Evolutionary conservation across 1,140 invertebrate genomes (phyloP).

Genomic region (Ruditapes philippinarum): DNA sequence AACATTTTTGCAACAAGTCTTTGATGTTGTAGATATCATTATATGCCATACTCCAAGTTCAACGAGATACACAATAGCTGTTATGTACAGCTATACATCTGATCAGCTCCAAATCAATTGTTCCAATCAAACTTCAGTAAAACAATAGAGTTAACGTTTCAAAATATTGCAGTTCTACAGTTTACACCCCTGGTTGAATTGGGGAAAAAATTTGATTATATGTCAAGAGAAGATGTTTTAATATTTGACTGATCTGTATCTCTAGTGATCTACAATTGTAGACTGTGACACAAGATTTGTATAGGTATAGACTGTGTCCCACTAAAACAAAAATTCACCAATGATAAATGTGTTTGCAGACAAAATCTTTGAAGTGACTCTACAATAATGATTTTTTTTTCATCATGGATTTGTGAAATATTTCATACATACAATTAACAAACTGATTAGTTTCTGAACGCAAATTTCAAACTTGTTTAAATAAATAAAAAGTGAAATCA

Average conservation of each 20-base stretch:
- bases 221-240: constrained; percentile 20
- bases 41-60: neutral
- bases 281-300: no score
- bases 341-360: no score
- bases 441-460: no score
- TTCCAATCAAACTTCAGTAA: neutral
- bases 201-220: constrained; percentile 1
- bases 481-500: no score
- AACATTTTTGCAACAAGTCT: no score
- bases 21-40: constrained; percentile 1
- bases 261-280: no score
- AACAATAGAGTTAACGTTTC: neutral
- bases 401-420: no score
- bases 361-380: no score
- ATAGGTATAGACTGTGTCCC: neutral
- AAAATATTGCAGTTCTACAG: neutral
- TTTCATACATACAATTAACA: no score
- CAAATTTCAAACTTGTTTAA: no score
- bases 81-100: neutral
- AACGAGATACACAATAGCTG: neutral
- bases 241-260: constrained; percentile 21
- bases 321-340: no score
- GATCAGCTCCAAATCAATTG: neutral
- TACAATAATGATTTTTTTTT: no score
- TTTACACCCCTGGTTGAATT: neutral